Base-by-base conservation (phyloP, 2,888 invertebrate genomes). In the Rhamphomyia laevipes region DNA sequence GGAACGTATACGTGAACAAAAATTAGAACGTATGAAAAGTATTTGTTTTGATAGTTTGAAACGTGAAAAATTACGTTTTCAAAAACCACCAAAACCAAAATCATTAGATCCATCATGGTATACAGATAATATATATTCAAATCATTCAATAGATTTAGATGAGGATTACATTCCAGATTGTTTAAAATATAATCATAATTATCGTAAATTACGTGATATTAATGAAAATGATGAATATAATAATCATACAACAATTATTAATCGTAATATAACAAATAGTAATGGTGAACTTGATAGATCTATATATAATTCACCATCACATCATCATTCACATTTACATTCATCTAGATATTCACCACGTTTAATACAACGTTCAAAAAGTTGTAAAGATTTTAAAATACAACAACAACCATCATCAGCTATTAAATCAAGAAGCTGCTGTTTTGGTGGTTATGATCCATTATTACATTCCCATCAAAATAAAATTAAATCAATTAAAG, bases 51-150 rank as follows among this genome's bases (percentile, higher is more conserved):
- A 68, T 55, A 68, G 68, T 58, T 67, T 68, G 55, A 68, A 68
- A 58, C 60, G 64, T 47, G 67, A 68, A 54, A 67, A 61, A 54
- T 53, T 68, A 54, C 57, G 62, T 52, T 59, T 60, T 54, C 59
- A 65, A 45, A 68, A 67, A 54, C 51, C 45, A 35, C 68, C 67
- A 11, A 61, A 64, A 51, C 68, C 68, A 42, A 63, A 64, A 57
- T 64, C 67, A 52, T 57, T 70, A 15, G 67, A 70, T 51, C 63
- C 70, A 48, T 65, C 65, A 38, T 71, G 70, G 70, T 71, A 71
- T 46, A 70, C 70, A 46, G 70, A 71, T 56, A 71, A 71, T 53
- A 70, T 71, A 15, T 71, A 71, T 53, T 67, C 69, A 27, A 70
- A 71, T 56, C 64, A 66, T 43, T 70, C 70, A 4, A 68, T 70